Evolutionary conservation across 1,140 invertebrate species (phyloP), one percentile per base, ranked within the genome.

Genomic region (Drosophila asahinai): DNA sequence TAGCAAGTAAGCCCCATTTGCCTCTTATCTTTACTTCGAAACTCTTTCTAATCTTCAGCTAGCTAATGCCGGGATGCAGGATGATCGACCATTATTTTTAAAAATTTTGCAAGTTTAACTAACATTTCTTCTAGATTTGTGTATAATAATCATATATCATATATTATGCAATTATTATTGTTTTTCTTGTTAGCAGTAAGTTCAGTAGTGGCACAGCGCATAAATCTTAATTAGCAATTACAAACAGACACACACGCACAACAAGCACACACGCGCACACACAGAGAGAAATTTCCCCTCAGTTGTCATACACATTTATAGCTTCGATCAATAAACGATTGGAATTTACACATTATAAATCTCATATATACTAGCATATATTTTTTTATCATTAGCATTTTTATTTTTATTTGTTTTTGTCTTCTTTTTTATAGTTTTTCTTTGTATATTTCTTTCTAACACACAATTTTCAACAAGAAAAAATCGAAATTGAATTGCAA

Each of bases 181-280:
- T 79, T 74, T 47, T 71, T 67, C 40, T 81, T 72, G 71, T 78
- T 83, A 80, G 81, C 80, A 83, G 71, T 83, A 83, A 83, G 76
- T 83, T 83, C 71, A 79, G 47, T 83, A 58, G 81, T 83, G 63
- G 81, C 81, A 83, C 81, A 83, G 81, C 81, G 76, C 81, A 79
- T 65, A 76, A 83, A 79, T 64, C 60, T 73, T 66, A 63, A 43
- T 58, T 45, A 71, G 43, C 48, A 47, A 47, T 27, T 3, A 72
- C 36, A 59, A 19, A 48, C 42, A 49, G 8, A 22, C 54, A 49
- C 17, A 14, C 17, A 14, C 36, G 22, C 43, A 19, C 33, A 38
- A 36, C 33, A 36, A 14, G 9, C 52, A 38, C 43, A 22, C 17
- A 27, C 17, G 43, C 33, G 19, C 22, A 22, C 36, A 68, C 30